Conservation (phyloP, 2,113 vertebrate species). For the Catharus minimus region DNA sequence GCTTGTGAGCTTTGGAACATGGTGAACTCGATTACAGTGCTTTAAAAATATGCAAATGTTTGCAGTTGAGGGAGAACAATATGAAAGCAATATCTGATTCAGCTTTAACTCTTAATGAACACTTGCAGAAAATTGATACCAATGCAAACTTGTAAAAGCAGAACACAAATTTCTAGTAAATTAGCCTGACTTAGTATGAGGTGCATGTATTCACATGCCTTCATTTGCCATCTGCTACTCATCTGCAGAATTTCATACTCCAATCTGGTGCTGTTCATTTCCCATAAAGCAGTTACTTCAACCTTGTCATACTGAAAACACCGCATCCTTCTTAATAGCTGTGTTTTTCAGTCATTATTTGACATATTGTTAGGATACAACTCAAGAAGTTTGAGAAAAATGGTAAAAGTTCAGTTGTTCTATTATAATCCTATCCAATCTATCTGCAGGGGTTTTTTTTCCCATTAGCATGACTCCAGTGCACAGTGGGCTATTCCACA, state of each 20-base stretch:
- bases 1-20: background rate
- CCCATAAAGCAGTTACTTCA: background rate
- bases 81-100: background rate
- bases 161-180: background rate
- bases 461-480: background rate
- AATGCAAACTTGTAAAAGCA: background rate
- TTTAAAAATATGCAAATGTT: slow-evolving; percentile 1
- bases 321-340: background rate
- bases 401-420: background rate
- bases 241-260: slow-evolving; percentile 22
- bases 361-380: background rate
- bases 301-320: background rate
- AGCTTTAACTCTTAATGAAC: slow-evolving; percentile 10
- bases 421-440: background rate
- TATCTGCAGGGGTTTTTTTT: background rate
- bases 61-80: background rate
- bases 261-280: slow-evolving; percentile 29
- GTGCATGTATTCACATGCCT: slow-evolving; percentile 30
- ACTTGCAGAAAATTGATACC: background rate
- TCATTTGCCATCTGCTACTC: slow-evolving; percentile 60
- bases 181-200: background rate
- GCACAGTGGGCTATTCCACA: background rate
- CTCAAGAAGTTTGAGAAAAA: background rate
- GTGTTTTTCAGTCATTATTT: background rate
- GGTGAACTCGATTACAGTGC: background rate